phyloP scores from a whole-genome alignment of 2,797 vertebrate genomes.

The Hypotaenidia okinawae region DNA sequence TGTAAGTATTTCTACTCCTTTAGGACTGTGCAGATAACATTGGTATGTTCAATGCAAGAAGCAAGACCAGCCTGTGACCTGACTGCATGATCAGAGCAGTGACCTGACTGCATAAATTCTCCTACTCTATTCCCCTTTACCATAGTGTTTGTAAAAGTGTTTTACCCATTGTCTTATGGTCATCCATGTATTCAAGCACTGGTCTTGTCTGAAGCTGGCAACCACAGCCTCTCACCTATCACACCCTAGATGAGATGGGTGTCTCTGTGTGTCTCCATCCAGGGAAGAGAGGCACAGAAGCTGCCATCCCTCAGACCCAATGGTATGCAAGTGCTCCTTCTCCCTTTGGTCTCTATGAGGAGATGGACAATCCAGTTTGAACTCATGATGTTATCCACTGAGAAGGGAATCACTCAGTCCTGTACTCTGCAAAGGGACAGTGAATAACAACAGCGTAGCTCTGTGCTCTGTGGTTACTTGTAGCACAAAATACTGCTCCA shows the following conservation, averaged over 20 bases:
- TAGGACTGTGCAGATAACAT: not conserved
- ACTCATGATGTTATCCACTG: not conserved
- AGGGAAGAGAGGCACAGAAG: not conserved
- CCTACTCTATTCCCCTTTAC: not conserved
- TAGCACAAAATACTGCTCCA: not conserved
- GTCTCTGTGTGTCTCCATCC: not conserved
- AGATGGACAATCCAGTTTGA: not conserved
- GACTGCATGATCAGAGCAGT: too few relatives aligned
- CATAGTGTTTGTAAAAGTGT: not conserved
- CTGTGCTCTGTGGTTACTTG: not conserved
- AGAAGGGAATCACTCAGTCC: not conserved
- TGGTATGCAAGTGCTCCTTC: not conserved
- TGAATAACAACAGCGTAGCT: not conserved
- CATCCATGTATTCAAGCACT: not conserved
- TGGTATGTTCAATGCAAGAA: not conserved
- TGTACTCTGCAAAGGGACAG: not conserved
- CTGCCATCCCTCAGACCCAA: fast-evolving
- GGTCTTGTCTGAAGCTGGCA: not conserved
- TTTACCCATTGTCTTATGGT: not conserved
- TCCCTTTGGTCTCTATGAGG: not conserved
- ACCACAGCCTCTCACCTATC: not conserved
- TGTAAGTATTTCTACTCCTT: not conserved
- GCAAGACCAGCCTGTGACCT: not conserved
- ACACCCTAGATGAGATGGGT: not conserved
- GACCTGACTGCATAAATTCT: fast-evolving